Conservation (phyloP, 2,888 invertebrate genomes). For the Limulus polyphemus region DNA sequence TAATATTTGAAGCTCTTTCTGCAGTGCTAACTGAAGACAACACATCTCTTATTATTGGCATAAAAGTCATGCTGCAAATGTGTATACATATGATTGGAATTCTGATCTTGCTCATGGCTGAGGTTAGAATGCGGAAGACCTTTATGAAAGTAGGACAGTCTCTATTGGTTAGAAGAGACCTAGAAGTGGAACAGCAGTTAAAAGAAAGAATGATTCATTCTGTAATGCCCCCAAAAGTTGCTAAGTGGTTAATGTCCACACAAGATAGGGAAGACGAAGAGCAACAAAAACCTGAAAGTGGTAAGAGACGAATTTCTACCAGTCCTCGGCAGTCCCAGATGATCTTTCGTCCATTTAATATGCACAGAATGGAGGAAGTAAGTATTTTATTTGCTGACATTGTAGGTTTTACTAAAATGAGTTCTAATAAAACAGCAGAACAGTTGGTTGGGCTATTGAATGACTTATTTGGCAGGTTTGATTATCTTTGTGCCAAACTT, state of each 20-base stretch:
- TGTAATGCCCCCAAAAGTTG: constrained; percentile 90
- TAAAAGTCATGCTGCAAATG: constrained; percentile 62
- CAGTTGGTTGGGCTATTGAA: constrained; percentile 89
- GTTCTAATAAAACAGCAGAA: constrained; percentile 89
- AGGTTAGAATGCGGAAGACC: constrained; percentile 84
- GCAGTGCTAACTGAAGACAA: constrained; percentile 23
- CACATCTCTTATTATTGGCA: constrained; percentile 4
- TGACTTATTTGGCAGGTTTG: constrained; percentile 90
- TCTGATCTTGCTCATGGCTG: constrained; percentile 83
- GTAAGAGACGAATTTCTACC: constrained; percentile 13
- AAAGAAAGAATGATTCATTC: constrained; percentile 97
- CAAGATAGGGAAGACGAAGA: constrained; percentile 30
- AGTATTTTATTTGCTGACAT: constrained; percentile 96
- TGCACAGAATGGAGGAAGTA: constrained; percentile 91
- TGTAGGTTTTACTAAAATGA: constrained; percentile 95
- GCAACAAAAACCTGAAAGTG: constrained; percentile 4
- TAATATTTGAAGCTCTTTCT: constrained; percentile 66
- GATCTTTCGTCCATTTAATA: constrained; percentile 86
- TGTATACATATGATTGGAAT: constrained; percentile 84
- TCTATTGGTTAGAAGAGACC: constrained; percentile 68
- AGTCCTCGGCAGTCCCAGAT: constrained; percentile 42
- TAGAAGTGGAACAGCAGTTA: constrained; percentile 83
- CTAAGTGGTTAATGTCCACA: constrained; percentile 61
- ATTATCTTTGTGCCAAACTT: constrained; percentile 70
- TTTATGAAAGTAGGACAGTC: constrained; percentile 94